phyloP scores from a whole-genome alignment of 2,113 vertebrate genomes.

The Burhinus oedicnemus region DNA sequence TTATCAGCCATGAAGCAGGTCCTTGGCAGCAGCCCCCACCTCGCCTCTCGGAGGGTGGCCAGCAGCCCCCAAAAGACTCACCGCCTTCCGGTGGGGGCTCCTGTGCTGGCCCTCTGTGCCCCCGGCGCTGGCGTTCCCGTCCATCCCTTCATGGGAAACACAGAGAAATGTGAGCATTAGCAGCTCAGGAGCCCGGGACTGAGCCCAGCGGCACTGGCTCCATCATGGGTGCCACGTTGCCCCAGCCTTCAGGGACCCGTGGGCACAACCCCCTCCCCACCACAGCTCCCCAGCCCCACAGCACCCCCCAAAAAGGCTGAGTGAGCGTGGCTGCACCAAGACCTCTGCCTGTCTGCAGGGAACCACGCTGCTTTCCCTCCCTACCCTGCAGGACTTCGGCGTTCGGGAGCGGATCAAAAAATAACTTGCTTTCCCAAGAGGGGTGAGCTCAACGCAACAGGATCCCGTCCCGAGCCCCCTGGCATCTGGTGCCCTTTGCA shows the following conservation, averaged over 20 bases:
- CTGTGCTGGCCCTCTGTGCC: conserved; percentile 67
- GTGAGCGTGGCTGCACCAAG: neutral
- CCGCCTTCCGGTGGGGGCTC: conserved; percentile 58
- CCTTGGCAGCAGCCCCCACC: neutral
- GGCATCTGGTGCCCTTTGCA: conserved; percentile 5
- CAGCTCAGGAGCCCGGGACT: neutral
- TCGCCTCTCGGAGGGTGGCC: neutral
- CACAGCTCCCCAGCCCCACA: neutral
- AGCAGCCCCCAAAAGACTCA: conserved; percentile 69
- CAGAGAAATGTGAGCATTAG: neutral
- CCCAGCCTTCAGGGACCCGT: neutral
- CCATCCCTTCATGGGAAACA: conserved; percentile 77
- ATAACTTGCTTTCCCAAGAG: conserved; percentile 73
- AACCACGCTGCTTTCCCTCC: neutral
- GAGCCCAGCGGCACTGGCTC: neutral
- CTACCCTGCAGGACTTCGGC: neutral
- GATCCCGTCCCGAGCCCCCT: neutral
- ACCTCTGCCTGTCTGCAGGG: neutral
- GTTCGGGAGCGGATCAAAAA: conserved; percentile 63
- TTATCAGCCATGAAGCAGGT: neutral
- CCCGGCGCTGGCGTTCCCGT: conserved; percentile 67
- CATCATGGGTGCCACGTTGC: accelerated
- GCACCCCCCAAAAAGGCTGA: neutral
- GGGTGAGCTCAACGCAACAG: neutral
- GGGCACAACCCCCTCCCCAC: neutral